Conservation (phyloP, 2,797 vertebrate genomes). For the Odontamblyopus rebecca region DNA sequence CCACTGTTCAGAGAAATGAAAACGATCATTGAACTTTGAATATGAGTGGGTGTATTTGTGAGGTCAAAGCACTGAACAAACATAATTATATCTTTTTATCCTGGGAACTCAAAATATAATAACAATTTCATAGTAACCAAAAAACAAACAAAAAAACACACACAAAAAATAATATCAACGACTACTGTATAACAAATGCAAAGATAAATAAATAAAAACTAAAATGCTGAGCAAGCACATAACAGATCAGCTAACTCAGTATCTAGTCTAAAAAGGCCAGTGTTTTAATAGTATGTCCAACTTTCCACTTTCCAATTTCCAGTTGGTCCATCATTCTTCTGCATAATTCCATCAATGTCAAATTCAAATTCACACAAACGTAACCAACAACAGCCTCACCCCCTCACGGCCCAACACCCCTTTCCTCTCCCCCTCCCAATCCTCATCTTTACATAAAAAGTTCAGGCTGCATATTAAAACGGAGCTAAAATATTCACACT, state of each 20-base stretch:
- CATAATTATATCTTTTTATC: slow-evolving; percentile 15
- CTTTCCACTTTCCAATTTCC: too few species aligned
- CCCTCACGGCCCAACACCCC: slow-evolving; percentile 6
- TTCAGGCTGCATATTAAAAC: slow-evolving; percentile 84
- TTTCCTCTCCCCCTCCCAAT: slow-evolving; percentile 28
- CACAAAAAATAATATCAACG: slow-evolving; percentile 15
- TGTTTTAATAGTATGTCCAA: not conserved
- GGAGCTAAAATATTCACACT: slow-evolving; percentile 84
- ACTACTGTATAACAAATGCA: not conserved
- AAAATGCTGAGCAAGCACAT: not conserved
- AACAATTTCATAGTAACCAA: too few species aligned
- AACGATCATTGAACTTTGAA: slow-evolving; percentile 68
- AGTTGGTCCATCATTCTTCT: slow-evolving; percentile 13
- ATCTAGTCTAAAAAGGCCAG: slow-evolving; percentile 35
- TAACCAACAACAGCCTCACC: slow-evolving; percentile 36
- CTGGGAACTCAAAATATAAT: not conserved
- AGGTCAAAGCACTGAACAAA: slow-evolving; percentile 48
- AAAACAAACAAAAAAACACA: not conserved
- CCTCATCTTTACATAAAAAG: slow-evolving; percentile 79
- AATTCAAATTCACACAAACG: slow-evolving; percentile 40
- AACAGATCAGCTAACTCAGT: not conserved
- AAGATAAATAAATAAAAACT: not conserved
- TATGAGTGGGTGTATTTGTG: slow-evolving; percentile 37
- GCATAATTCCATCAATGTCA: slow-evolving; percentile 43
- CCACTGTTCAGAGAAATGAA: slow-evolving; percentile 70